Evolutionary conservation across 2,888 invertebrate species (phyloP).

Genomic region (Tridacna gigas): DNA sequence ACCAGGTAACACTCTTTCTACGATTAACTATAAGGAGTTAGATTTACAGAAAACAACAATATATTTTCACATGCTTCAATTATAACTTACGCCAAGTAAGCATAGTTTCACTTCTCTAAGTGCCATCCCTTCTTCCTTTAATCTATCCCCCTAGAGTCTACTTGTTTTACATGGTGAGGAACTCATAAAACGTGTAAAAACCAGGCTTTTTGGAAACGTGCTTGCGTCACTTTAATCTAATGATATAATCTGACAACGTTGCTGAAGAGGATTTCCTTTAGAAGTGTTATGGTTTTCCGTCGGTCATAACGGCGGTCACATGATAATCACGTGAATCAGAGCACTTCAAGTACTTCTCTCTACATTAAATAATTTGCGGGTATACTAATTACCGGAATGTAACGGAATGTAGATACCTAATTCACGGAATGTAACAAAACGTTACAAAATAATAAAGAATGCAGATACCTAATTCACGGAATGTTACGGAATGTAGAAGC

Average conservation of each 20-base stretch:
- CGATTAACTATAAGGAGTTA: too few relatives aligned
- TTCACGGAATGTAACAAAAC: too few relatives aligned
- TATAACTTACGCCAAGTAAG: constrained; percentile 23
- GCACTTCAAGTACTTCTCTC: not conserved
- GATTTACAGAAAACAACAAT: not conserved
- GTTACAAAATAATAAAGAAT: too few relatives aligned
- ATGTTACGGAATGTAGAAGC: too few relatives aligned
- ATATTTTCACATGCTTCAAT: not conserved
- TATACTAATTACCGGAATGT: too few relatives aligned
- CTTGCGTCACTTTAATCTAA: not conserved
- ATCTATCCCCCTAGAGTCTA: not conserved
- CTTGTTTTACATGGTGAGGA: not conserved
- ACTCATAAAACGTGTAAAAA: not conserved
- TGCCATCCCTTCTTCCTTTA: not conserved
- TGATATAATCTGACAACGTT: not conserved
- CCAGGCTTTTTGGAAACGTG: not conserved
- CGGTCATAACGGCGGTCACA: not conserved
- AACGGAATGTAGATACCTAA: too few relatives aligned
- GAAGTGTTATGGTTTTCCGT: not conserved
- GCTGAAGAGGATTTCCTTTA: constrained; percentile 8
- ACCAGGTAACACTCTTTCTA: too few relatives aligned
- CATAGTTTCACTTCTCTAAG: constrained; percentile 31
- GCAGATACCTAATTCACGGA: too few relatives aligned
- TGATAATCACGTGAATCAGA: constrained; percentile 14
- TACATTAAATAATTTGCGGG: not conserved